phyloP scores from a whole-genome alignment of 2,797 vertebrate genomes.

The Phoebastria nigripes region DNA sequence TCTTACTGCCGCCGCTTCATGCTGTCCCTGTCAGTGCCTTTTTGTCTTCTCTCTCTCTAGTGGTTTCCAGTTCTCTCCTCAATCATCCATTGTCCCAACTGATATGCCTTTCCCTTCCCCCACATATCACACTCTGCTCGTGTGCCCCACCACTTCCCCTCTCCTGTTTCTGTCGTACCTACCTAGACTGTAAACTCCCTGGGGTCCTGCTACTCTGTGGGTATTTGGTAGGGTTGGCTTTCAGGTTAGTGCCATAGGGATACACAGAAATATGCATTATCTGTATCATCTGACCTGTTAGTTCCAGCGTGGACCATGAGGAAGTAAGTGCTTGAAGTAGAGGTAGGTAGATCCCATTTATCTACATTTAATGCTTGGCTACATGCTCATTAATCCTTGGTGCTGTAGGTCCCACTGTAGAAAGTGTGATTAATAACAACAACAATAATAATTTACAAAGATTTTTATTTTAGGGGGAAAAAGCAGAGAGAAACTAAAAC shows the following conservation, averaged over 20 bases:
- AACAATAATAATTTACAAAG: conserved; percentile 1
- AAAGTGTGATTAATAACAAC: conserved; percentile 52
- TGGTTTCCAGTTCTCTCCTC: background rate
- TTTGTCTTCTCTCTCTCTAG: background rate
- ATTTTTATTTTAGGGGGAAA: conserved; percentile 4
- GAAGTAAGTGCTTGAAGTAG: background rate
- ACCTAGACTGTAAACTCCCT: background rate
- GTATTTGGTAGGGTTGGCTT: background rate
- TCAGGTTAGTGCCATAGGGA: background rate
- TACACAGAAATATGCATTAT: background rate
- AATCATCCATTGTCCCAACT: background rate
- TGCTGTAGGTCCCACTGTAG: background rate
- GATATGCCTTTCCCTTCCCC: background rate
- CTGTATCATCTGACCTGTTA: background rate
- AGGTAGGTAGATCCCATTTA: conserved; percentile 3
- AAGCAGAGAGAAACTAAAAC: background rate
- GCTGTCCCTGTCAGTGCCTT: background rate
- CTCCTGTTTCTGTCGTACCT: background rate
- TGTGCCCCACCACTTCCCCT: background rate
- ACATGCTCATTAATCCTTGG: conserved; percentile 29
- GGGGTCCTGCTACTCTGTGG: background rate
- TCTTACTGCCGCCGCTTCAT: background rate
- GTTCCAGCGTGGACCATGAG: background rate
- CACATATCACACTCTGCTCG: accelerated
- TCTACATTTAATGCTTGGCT: conserved; percentile 34